Base-by-base conservation (phyloP, 2,888 invertebrate species). In the Drosophila nr. fundita region DNA sequence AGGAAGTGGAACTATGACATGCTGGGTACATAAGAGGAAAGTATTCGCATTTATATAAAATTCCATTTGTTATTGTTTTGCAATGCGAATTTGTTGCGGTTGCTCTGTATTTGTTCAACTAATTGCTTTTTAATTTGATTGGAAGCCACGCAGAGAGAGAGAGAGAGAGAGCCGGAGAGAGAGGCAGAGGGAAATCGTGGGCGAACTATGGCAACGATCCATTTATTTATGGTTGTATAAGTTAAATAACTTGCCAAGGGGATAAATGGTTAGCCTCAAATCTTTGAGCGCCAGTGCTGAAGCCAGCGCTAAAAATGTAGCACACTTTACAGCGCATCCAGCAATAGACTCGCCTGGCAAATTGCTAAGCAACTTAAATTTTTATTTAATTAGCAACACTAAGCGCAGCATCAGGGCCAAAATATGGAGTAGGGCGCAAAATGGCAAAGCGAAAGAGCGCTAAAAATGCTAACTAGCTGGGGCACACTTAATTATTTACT, bases 401-500 rank as follows among this genome's bases (percentile, higher is more conserved):
- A 54, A 38, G 6, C 58, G 50, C 27, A 45, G 59, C 30, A 49
- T n/a, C 30, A 34, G 34, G 5, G 32, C 57, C 27, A 11, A 36
- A 50, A 34, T 57, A 49, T 18, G 36, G 30, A 30, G 11, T 4
- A 11, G n/a, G 6, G 36, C 7, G 49, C n/a, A 29, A 42, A 45
- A n/a, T n/a, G 59, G 62, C 62, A 63, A 49, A 67, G 74, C 45
- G 68, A 68, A 75, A 68, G 64, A 52, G 75, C 67, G 69, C 76
- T 68, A 68, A 79, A 82, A 80, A 81, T 76, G 76, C 76, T 76
- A 80, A 81, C 81, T 79, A 78, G 76, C 65, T 79, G 68, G 77
- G 67, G 81, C 85, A 68, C 82, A 87, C 87, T 88, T 88, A 87
- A 85, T 87, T 88, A 87, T 87, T 88, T 86, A 85, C 84, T 83